Evolutionary conservation across 1,140 invertebrate species (phyloP).

Genomic region (Oncopeltus fasciatus): DNA sequence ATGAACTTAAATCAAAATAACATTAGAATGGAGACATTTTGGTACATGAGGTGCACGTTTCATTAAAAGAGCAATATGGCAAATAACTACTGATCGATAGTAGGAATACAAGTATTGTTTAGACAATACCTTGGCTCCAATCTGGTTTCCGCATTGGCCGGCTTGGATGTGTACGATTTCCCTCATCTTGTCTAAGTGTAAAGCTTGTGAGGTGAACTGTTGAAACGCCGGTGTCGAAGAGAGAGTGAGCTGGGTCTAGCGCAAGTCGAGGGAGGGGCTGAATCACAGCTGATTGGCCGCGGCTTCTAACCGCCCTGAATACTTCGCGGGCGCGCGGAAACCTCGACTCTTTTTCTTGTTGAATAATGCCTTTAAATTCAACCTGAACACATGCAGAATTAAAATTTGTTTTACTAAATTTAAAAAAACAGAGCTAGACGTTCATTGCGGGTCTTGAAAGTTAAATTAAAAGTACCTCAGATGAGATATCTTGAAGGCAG

Average conservation of each 20-base stretch:
- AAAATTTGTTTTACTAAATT: neutral
- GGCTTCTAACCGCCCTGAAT: neutral
- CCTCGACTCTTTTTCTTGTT: neutral
- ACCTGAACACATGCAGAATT: neutral
- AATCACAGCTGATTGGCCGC: neutral
- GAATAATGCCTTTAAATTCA: neutral
- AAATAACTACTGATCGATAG: no score
- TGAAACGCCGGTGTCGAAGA: neutral
- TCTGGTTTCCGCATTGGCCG: constrained; percentile 63
- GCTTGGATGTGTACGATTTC: constrained; percentile 65
- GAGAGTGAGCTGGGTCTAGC: neutral
- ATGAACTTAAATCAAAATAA: no score
- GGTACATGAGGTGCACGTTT: no score
- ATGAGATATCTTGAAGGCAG: neutral
- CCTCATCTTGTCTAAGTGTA: constrained; percentile 35
- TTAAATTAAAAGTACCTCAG: neutral
- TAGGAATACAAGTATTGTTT: no score
- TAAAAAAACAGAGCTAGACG: no score
- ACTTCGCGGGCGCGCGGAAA: neutral
- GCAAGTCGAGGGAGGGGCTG: neutral
- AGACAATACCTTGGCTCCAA: constrained; percentile 49
- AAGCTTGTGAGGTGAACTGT: neutral
- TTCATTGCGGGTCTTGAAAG: neutral
- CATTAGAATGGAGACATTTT: no score
- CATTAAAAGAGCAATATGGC: no score